A percentile compares a stretch with the other conserved stretches of the same genome.
Evolutionary conservation across 2,113 vertebrate species (phyloP).

Genomic region (Odobenus rosmarus): DNA sequence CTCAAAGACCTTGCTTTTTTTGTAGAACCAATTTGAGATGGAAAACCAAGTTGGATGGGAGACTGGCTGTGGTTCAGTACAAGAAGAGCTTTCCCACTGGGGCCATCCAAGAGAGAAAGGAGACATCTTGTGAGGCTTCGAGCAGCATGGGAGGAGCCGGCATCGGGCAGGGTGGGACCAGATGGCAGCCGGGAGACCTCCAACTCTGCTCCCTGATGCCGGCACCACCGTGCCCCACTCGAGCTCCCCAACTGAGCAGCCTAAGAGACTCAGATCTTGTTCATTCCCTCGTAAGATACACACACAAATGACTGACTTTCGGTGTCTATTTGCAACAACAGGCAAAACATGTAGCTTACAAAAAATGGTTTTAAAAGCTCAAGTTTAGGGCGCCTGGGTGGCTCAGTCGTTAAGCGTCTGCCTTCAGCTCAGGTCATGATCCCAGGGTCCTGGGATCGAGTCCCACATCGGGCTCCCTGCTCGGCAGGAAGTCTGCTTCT

Average conservation of each 20-base stretch:
- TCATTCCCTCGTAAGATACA: background rate
- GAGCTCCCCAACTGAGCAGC: background rate
- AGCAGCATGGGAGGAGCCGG: accelerated
- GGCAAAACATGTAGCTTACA: background rate
- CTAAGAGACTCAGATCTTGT: background rate
- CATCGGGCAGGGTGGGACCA: background rate
- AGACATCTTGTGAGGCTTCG: background rate
- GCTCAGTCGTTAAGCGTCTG: no score
- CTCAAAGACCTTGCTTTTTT: background rate
- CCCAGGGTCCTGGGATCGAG: no score
- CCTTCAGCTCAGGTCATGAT: no score
- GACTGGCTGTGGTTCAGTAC: background rate
- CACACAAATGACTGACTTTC: background rate
- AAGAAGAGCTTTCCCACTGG: background rate
- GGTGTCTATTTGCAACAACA: background rate
- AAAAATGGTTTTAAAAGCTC: constrained; percentile 2
- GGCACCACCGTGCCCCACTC: accelerated
- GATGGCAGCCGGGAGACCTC: background rate
- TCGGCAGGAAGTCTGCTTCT: no score
- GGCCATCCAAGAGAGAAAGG: background rate
- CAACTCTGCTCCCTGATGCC: background rate
- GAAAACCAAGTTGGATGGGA: background rate
- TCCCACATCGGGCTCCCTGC: no score
- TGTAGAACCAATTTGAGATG: background rate
- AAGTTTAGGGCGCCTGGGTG: no score